Evolutionary conservation across 1,140 invertebrate species (phyloP).

Genomic region (Drosophila carrolli): DNA sequence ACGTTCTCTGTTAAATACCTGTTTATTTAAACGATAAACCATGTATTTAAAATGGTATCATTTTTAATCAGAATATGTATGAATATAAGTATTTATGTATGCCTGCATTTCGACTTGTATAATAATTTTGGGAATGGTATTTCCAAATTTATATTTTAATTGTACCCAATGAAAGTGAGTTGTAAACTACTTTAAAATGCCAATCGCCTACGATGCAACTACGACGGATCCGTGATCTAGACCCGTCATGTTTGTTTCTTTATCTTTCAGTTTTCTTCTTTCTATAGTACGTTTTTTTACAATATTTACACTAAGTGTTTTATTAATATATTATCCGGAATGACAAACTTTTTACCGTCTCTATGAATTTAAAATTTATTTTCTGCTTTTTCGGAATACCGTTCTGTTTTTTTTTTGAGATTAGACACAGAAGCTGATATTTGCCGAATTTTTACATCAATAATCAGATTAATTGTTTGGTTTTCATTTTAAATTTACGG

Average conservation of each 20-base stretch:
- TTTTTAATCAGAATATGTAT: slow-evolving; percentile 46
- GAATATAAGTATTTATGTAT: slow-evolving; percentile 14
- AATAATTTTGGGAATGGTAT: slow-evolving; percentile 19
- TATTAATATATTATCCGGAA: slow-evolving; percentile 36
- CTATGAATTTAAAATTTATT: slow-evolving; percentile 18
- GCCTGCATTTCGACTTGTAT: slow-evolving; percentile 27
- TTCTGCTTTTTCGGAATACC: slow-evolving; percentile 9
- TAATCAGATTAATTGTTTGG: slow-evolving; percentile 57
- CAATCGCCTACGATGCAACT: slow-evolving; percentile 57
- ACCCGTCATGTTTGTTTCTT: slow-evolving; percentile 5
- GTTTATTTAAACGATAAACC: slow-evolving; percentile 66
- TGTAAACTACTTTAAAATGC: slow-evolving; percentile 72
- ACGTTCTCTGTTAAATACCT: slow-evolving; percentile 54
- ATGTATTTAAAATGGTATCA: slow-evolving; percentile 52
- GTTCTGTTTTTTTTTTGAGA: slow-evolving; percentile 58
- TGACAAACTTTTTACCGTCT: slow-evolving; percentile 34
- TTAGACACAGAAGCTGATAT: slow-evolving; percentile 77
- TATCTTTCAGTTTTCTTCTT: slow-evolving; percentile 8
- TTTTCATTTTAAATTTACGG: slow-evolving; percentile 42
- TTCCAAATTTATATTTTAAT: slow-evolving; percentile 40
- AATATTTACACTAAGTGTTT: slow-evolving; percentile 82
- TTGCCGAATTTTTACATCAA: slow-evolving; percentile 66
- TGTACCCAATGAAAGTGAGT: slow-evolving; percentile 44
- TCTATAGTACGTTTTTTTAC: slow-evolving; percentile 72
- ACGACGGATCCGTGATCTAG: slow-evolving; percentile 13